Base-by-base conservation (phyloP, 2,113 vertebrate genomes). In the Myiagra hebetior region DNA sequence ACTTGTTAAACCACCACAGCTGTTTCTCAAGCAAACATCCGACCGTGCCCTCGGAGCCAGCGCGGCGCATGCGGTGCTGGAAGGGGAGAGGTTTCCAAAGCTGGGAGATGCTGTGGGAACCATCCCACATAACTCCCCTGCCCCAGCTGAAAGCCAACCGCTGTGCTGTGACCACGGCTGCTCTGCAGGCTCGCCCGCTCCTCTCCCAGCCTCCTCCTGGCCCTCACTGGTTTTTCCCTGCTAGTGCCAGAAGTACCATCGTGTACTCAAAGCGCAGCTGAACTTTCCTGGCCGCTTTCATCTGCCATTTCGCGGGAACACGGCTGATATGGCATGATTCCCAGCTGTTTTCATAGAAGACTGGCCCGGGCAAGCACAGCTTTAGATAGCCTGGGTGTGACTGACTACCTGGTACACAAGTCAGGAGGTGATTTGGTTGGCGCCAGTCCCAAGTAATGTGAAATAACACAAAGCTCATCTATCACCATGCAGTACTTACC, bases 1-100 rank as follows among this genome's bases (percentile, higher is more conserved):
- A 96, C 96, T 97, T 97, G 95, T 81, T 89, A 95, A 96, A 97
- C 89, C 89, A 68, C 76, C 47, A 35, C 95, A 97, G 96, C 93
- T 96, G 96, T 93, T 96, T 95, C 91, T 91, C 95, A 93, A 89
- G 93, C 83, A 89, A 96, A 93, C 95, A 97, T 91, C 91, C 50
- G 21, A 94, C 67, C 27, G 1, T 96, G 87, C 87, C 92, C 72
- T 88, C 20, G 1, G 85, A 96, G 95, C 89, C 93, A 67, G 81
- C 12, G 2, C 18, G 2, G 89, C 20, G 18, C 94, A 89, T 2
- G 24, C 10, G 2, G 87, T 1, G 24, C 80, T 93, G 88, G 73
- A 92, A 92, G 80, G 46, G 80, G 80, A 84, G 92, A 86, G 57
- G 46, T 64, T 96, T 73, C 68, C 31, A 21, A 89, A 83, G 69